Conservation (phyloP, 2,113 vertebrate genomes). For the Poecilia latipinna region DNA sequence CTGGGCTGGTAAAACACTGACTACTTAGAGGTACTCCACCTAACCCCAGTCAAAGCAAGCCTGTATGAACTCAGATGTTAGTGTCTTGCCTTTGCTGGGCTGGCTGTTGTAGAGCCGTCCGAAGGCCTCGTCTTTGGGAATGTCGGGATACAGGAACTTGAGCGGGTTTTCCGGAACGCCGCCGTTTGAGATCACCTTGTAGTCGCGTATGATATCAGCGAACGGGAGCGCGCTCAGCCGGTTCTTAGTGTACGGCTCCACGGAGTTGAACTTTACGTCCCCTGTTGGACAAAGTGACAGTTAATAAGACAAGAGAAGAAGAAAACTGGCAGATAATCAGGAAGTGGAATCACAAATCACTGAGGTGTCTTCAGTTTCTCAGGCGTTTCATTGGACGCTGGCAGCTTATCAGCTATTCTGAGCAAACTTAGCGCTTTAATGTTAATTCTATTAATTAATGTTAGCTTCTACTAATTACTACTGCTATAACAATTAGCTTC, state of each 20-base stretch:
- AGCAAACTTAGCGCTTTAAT: too few relatives aligned
- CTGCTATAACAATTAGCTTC: too few relatives aligned
- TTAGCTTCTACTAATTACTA: too few relatives aligned
- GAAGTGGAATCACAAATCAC: background rate
- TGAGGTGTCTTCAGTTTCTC: background rate
- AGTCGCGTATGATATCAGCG: slow-evolving; percentile 93
- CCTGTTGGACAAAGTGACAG: slow-evolving; percentile 71
- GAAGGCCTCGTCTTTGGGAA: slow-evolving; percentile 96
- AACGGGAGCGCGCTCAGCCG: slow-evolving; percentile 91
- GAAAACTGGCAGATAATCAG: too few relatives aligned
- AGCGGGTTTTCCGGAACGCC: slow-evolving; percentile 93
- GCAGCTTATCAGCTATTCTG: too few relatives aligned
- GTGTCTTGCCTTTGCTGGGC: slow-evolving; percentile 85
- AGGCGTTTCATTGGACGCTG: background rate
- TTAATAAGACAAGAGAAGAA: background rate
- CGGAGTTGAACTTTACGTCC: slow-evolving; percentile 91
- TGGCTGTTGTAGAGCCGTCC: slow-evolving; percentile 95
- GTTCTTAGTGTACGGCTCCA: slow-evolving; percentile 95
- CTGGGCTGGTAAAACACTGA: background rate
- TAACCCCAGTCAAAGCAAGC: too few relatives aligned
- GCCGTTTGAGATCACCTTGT: slow-evolving; percentile 94
- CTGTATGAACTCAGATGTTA: too few relatives aligned
- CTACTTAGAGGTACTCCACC: background rate
- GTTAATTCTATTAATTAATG: too few relatives aligned
- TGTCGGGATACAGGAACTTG: slow-evolving; percentile 95